Base-by-base conservation (phyloP, 1,140 invertebrate species). In the Drosophila prosaltans region DNA sequence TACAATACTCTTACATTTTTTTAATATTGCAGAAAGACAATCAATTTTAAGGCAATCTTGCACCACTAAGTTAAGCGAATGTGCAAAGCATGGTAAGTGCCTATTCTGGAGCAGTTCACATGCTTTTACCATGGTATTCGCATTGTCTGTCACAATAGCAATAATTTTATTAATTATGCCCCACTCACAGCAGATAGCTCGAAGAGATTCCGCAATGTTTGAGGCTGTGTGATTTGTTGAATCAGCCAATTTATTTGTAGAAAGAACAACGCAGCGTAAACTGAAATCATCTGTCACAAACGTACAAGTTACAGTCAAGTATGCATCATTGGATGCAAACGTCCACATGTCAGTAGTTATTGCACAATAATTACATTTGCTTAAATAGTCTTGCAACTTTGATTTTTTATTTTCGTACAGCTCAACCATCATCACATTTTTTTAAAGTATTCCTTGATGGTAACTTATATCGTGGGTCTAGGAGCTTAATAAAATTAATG, bases 391-490 rank as follows among this genome's bases (percentile, higher is more conserved):
- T 41, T 41, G 40, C 40, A 41, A 41, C 40, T 43, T 43, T 43
- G n/a, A 16, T 43, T 43, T 43, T 6, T 43, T 43, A 16, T 43
- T 43, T 43, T 43, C 11, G 41, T 16, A 43, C 41, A 43, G 41
- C 41, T 43, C 41, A 43, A 43, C n/a, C 41, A 43, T 43, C 40
- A 41, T 41, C 41, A 43, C 41, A 43, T 43, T 43, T 43, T 43
- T 43, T 43, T 43, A 43, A 43, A 43, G 41, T 43, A 43, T 43
- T 43, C n/a, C n/a, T 43, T 43, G 41, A 43, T 43, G 41, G n/a
- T 43, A 43, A 43, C 41, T 43, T 43, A 43, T 43, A 43, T 43
- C 41, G 41, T 43, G 41, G 41, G 41, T 43, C 41, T 43, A 43
- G 10, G 41, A 43, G 41, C 41, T 43, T 43, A 3, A 43, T 43